These are phyloP conservation scores for Drosophila ambigua DNA, from an alignment of 1,140 invertebrate species.

Conservation along the genomic window DNA sequence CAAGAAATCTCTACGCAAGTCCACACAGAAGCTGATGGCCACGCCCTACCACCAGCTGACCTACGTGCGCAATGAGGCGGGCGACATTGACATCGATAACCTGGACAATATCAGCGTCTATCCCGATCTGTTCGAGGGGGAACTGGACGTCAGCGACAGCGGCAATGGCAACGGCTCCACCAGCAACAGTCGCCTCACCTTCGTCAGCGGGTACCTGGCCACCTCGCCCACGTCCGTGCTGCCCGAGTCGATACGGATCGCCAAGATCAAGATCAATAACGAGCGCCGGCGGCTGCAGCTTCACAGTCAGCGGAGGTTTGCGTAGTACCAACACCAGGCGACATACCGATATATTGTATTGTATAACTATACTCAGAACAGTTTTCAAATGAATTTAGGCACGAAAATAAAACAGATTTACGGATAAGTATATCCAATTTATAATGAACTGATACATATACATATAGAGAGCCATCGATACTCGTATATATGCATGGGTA, in stretches of 20 bases:
- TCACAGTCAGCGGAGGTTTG: conserved; percentile 43
- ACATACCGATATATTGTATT: too few species aligned
- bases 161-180: conserved; percentile 24
- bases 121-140: conserved; percentile 66
- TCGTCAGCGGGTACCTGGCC: conserved; percentile 70
- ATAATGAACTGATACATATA: conserved; percentile 80
- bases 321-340: conserved; percentile 50
- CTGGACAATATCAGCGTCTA: conserved; percentile 81
- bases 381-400: conserved; percentile 55
- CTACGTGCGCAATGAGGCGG: conserved; percentile 75
- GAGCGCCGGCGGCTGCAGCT: conserved; percentile 59
- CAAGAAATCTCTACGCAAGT: conserved; percentile 62
- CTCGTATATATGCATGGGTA: not conserved
- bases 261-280: conserved; percentile 72
- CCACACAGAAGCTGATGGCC: conserved; percentile 68
- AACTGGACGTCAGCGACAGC: conserved; percentile 34
- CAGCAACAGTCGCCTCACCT: conserved; percentile 63
- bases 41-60: conserved; percentile 75
- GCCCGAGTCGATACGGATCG: conserved; percentile 76
- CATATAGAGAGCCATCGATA: conserved; percentile 41
- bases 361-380: conserved; percentile 49
- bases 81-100: conserved; percentile 79
- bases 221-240: conserved; percentile 70
- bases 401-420: conserved; percentile 27
- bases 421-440: conserved; percentile 65